A percentile compares a stretch with the other conserved stretches of the same genome.
These are phyloP conservation scores for Marronus borbonicus DNA, from an alignment of 2,888 invertebrate species.

Conservation along the genomic window DNA sequence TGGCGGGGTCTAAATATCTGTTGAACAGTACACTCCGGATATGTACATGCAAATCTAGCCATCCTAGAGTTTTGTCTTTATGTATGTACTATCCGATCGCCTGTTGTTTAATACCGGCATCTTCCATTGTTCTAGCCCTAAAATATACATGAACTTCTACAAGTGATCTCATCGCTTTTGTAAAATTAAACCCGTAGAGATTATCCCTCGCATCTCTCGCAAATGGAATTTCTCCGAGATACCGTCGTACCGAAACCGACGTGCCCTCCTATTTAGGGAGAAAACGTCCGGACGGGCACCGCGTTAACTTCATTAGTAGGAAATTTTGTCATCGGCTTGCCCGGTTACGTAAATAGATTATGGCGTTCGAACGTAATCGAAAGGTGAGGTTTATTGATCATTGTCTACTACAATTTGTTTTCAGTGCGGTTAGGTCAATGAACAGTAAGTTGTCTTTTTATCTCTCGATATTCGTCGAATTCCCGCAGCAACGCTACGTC, in stretches of 20 bases:
- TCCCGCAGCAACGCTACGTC: neutral
- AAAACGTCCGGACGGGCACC: conserved; percentile 6
- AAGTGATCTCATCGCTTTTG: conserved; percentile 45
- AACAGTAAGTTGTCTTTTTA: conserved; percentile 50
- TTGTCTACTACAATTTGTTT: conserved; percentile 64
- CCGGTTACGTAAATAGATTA: conserved; percentile 45
- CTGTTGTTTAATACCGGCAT: conserved; percentile 39
- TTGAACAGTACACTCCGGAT: conserved; percentile 1
- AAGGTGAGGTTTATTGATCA: conserved; percentile 60
- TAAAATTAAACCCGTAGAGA: conserved; percentile 44
- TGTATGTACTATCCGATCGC: conserved; percentile 17
- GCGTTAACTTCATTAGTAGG: conserved; percentile 42
- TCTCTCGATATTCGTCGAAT: conserved; percentile 4
- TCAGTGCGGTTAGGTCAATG: conserved; percentile 59
- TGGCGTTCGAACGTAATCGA: conserved; percentile 41
- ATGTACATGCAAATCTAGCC: conserved; percentile 1
- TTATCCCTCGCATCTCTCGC: conserved; percentile 40
- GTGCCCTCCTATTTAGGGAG: conserved; percentile 38
- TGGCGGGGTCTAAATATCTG: neutral
- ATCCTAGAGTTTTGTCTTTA: conserved; percentile 7
- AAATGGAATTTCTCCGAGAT: conserved; percentile 43
- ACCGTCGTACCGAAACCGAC: conserved; percentile 32
- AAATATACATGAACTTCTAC: conserved; percentile 44
- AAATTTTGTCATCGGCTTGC: conserved; percentile 45
- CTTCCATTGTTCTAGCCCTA: conserved; percentile 39